Base-by-base conservation (phyloP, 2,888 invertebrate genomes). In the Rambutsinella grinnellia region DNA sequence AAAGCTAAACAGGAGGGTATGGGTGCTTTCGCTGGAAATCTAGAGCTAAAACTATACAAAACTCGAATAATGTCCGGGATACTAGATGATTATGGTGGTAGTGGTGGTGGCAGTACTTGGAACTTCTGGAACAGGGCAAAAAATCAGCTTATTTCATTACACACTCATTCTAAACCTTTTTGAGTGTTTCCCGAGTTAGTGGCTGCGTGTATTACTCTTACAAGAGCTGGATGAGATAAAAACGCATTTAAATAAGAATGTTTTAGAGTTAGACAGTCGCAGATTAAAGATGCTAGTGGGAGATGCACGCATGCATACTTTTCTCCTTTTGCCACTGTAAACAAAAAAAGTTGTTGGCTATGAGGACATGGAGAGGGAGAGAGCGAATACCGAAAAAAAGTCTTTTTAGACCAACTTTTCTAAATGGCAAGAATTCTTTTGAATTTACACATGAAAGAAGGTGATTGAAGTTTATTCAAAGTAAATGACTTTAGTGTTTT, bases 391-490 rank as follows among this genome's bases (percentile, higher is more conserved):
- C 58, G 69, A 58, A 17, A 36, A 58, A 58, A 36, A 3, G 36
- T 1, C 19, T 53, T 47, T n/a, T 24, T 19, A 58, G 58, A 19
- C 44, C 47, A 74, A 65, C 19, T 36, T 51, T 15, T 8, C 17
- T 21, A 66, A 74, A 75, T 75, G 75, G 62, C 62, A 61, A 57
- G 75, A 75, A 75, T 75, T 75, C 67, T 66, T 75, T 75, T 75
- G 75, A 68, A 56, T 74, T 54, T 74, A 10, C 17, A 57, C 53
- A 74, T 74, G 66, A 66, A 66, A 61, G 60, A 54, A 58, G 67
- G 62, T 67, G 36, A 36, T 36, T 36, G 67, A 74, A 67, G 61
- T 62, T 61, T 68, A 63, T 66, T 68, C 61, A 75, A 21, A 67
- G 28, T 56, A 61, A 60, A 67, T 67, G 74, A 26, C 46, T 74